Percentiles rank a stretch among this genome's conserved stretches.
These are phyloP conservation scores for Oryzias dopingdopingensis DNA, from an alignment of 2,797 vertebrate genomes.

Conservation along the genomic window DNA sequence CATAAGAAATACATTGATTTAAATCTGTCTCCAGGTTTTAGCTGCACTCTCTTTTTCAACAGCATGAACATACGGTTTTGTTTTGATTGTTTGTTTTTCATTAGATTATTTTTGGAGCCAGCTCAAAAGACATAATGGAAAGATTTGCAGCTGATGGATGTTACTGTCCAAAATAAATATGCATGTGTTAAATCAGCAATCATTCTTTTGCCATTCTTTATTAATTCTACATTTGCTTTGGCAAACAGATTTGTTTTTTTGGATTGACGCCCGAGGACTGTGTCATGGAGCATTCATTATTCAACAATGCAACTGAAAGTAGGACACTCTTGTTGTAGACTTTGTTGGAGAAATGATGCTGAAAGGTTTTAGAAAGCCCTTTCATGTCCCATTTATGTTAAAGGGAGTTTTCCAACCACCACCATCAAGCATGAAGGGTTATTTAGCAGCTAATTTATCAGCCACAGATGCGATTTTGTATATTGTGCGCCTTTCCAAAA, in stretches of 20 bases:
- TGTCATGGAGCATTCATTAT: slow-evolving; percentile 58
- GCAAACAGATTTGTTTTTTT: slow-evolving; percentile 52
- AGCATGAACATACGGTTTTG: no score
- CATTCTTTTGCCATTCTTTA: slow-evolving; percentile 46
- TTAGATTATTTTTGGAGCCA: slow-evolving; percentile 34
- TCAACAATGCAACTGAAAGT: slow-evolving; percentile 48
- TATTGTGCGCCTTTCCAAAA: slow-evolving; percentile 47
- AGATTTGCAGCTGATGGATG: slow-evolving; percentile 44
- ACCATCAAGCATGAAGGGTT: slow-evolving; percentile 25
- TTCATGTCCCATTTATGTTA: slow-evolving; percentile 52
- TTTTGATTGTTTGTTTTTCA: neutral
- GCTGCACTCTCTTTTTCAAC: slow-evolving; percentile 2
- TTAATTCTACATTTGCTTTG: slow-evolving; percentile 59
- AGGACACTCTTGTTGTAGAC: slow-evolving; percentile 45
- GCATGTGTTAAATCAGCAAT: slow-evolving; percentile 46
- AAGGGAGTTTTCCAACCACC: slow-evolving; percentile 12
- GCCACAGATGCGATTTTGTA: slow-evolving; percentile 48
- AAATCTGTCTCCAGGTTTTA: slow-evolving; percentile 11
- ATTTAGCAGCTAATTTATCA: slow-evolving; percentile 61
- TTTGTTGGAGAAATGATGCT: slow-evolving; percentile 44
- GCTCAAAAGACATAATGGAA: slow-evolving; percentile 43
- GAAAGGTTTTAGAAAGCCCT: slow-evolving; percentile 58
- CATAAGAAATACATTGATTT: slow-evolving; percentile 39
- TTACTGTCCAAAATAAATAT: slow-evolving; percentile 40
- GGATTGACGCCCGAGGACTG: slow-evolving; percentile 48